Evolutionary conservation across 1,140 invertebrate species (phyloP).

Genomic region (Eueides isabella): DNA sequence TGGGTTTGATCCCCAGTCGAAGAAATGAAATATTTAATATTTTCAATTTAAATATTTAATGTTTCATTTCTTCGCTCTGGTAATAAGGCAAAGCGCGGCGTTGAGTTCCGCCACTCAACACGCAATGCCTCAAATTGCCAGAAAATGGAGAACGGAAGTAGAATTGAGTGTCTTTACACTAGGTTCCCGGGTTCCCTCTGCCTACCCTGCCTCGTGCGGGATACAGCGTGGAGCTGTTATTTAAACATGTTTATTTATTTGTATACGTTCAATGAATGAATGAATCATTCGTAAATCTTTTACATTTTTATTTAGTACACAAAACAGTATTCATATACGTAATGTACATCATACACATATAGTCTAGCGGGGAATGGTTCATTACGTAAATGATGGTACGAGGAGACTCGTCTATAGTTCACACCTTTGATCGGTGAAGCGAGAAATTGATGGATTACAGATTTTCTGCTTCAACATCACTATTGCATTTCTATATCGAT

Average conservation of each 20-base stretch:
- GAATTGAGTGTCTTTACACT: too few relatives aligned
- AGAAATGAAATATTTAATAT: too few relatives aligned
- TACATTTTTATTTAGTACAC: background rate
- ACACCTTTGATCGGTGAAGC: slow-evolving; percentile 36
- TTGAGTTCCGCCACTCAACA: too few relatives aligned
- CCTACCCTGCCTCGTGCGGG: too few relatives aligned
- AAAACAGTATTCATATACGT: background rate
- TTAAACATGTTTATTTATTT: background rate
- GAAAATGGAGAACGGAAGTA: too few relatives aligned
- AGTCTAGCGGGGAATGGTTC: background rate
- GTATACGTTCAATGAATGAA: background rate
- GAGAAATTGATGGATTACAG: slow-evolving; percentile 41
- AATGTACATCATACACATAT: background rate
- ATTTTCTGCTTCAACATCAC: slow-evolving; percentile 21
- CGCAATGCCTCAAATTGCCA: too few relatives aligned
- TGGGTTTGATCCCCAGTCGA: too few relatives aligned
- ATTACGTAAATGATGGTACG: slow-evolving; percentile 17
- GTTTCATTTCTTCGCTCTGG: too few relatives aligned
- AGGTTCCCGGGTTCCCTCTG: too few relatives aligned
- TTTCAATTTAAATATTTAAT: too few relatives aligned
- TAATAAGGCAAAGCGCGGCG: too few relatives aligned
- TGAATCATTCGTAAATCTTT: background rate
- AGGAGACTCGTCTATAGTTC: slow-evolving; percentile 20
- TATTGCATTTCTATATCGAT: background rate
- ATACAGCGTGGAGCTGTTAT: too few relatives aligned